Evolutionary conservation across 2,797 vertebrate species (phyloP), one percentile per base, ranked within the genome.

Genomic region (Taeniopygia guttata): DNA sequence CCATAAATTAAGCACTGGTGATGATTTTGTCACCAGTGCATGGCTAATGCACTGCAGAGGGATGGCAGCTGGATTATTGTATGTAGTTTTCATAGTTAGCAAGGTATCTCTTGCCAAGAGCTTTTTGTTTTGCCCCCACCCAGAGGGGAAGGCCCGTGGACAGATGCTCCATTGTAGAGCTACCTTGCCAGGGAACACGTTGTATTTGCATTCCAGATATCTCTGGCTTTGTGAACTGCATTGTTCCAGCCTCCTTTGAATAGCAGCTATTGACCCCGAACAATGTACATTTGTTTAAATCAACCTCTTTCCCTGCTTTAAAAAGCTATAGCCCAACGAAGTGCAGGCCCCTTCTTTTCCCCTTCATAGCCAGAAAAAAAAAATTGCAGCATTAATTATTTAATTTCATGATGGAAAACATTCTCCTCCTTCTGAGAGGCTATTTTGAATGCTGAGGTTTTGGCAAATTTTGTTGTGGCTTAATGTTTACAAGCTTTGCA

Each of bases 161-260:
- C 67, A 95, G 94, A 70, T n/a, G 23, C 9, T 0, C 4, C 62
- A 88, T 84, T 93, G 93, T 95, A 78, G 55, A 82, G 55, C n/a
- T 84, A 91, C 96, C 95, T 96, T 95, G 76, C 55, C 67, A 86
- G 51, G 63, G 83, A 93, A 52, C 93, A 56, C 22, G 6, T 75
- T 73, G 62, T 91, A 91, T 96, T 95, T 95, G 90, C 88, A 90
- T 96, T 94, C 84, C 67, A 76, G 80, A 88, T 88, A 93, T 91
- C 91, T 94, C 16, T 0, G 22, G 91, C 88, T 84, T 91, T 66
- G 59, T 58, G 80, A 69, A 59, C 80, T 84, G 59, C 58, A 91
- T 94, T 96, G 93, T 94, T 94, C 83, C 51, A 49, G 29, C 55
- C 59, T 90, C 52, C 62, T 59, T 59, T 95, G 94, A 96, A 90